Percentiles rank a stretch among this genome's conserved stretches.
These are phyloP conservation scores for Sebastes iracundus DNA, from an alignment of 2,797 vertebrate genomes.

Conservation along the genomic window DNA sequence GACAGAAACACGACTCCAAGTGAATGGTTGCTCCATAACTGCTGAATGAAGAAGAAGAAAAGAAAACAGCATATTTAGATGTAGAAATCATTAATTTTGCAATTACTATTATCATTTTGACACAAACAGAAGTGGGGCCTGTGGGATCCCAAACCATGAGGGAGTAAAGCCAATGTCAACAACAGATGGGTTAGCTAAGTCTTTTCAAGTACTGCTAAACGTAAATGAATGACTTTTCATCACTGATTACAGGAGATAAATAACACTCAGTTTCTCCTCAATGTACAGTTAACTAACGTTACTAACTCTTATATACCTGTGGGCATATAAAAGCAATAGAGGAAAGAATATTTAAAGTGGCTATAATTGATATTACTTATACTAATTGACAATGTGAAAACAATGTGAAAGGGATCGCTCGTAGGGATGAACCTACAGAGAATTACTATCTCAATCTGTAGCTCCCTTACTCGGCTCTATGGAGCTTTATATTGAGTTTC, in stretches of 20 bases:
- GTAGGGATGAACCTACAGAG: neutral
- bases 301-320: neutral
- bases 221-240: neutral
- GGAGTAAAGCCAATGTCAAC: neutral
- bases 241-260: neutral
- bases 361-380: neutral
- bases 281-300: neutral
- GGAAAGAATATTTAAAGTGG: neutral
- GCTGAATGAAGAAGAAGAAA: neutral
- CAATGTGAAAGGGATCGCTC: neutral
- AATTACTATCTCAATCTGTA: neutral
- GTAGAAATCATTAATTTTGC: neutral
- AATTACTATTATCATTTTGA: neutral
- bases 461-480: neutral
- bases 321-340: neutral
- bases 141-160: neutral
- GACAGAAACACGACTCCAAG: no score
- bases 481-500: neutral
- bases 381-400: neutral
- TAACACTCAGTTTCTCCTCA: neutral
- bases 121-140: neutral
- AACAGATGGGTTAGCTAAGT: neutral
- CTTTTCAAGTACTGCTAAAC: neutral
- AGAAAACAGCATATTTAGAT: neutral
- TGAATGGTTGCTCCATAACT: no score